Conservation (phyloP, 2,113 vertebrate genomes). For the Colinus virginianus region DNA sequence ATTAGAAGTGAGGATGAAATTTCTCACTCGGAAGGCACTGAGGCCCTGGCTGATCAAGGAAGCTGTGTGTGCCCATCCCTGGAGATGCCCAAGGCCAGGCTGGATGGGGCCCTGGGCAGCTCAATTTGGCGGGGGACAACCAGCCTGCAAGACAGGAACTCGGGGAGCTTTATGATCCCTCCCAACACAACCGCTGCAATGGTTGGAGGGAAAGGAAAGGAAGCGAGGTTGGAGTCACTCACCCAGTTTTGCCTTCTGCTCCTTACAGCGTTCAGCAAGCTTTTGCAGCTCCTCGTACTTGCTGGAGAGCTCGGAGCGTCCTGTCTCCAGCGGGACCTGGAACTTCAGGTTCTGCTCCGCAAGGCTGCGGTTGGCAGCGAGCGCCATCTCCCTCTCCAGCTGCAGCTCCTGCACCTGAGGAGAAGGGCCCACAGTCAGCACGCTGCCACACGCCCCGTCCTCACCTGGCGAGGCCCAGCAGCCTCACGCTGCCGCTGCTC, state of each 20-base stretch:
- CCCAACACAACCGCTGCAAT: background rate
- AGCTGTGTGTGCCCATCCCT: too few species aligned
- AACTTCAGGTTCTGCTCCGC: slow-evolving; percentile 92
- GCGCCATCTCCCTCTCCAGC: slow-evolving; percentile 92
- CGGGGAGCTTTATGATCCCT: background rate
- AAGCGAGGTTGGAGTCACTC: background rate
- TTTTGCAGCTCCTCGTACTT: slow-evolving; percentile 87
- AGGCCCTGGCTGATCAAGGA: too few species aligned
- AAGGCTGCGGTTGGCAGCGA: slow-evolving; percentile 94
- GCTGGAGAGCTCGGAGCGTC: slow-evolving; percentile 81
- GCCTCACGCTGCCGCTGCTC: rapidly evolving
- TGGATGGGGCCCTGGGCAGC: too few species aligned
- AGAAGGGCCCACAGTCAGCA: rapidly evolving
- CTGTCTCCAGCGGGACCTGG: slow-evolving; percentile 84
- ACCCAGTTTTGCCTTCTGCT: slow-evolving; percentile 81
- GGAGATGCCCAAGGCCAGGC: too few species aligned
- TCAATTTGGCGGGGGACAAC: too few species aligned
- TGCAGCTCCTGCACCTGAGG: slow-evolving; percentile 92
- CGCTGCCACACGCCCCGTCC: rapidly evolving
- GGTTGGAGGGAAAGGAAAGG: too few species aligned
- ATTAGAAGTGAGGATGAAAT: too few species aligned
- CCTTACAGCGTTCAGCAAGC: slow-evolving; percentile 75
- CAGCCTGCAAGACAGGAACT: too few species aligned
- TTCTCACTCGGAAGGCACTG: too few species aligned
- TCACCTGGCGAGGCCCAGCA: background rate